Conservation (phyloP, 2,888 invertebrate species). For the Acronicta alni region DNA sequence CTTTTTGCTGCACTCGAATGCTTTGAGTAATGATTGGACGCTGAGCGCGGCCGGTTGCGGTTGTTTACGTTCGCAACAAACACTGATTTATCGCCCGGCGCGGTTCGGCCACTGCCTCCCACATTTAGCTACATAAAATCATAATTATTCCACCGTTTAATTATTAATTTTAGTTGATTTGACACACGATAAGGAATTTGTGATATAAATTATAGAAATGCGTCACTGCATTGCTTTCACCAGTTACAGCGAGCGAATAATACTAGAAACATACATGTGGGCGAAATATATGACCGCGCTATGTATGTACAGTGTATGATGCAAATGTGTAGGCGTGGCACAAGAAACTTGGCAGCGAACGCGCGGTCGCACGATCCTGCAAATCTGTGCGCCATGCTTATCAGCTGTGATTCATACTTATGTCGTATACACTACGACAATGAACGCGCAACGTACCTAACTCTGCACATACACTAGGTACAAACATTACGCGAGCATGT, state of each 20-base stretch:
- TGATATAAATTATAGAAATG: conserved; percentile 38
- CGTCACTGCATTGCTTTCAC: conserved; percentile 18
- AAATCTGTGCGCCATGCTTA: conserved; percentile 84
- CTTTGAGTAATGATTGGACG: conserved; percentile 86
- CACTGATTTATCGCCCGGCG: conserved; percentile 78
- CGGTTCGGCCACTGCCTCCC: conserved; percentile 59
- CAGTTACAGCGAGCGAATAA: conserved; percentile 34
- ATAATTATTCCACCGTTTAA: conserved; percentile 63
- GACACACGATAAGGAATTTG: conserved; percentile 54
- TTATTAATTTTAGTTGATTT: conserved; percentile 63
- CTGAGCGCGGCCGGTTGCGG: conserved; percentile 71
- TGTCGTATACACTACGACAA: conserved; percentile 66
- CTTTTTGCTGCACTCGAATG: conserved; percentile 85
- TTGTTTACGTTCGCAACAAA: conserved; percentile 83
- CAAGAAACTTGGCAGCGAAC: conserved; percentile 84
- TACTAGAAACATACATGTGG: conserved; percentile 19
- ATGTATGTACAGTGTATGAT: conserved; percentile 75
- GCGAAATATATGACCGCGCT: conserved; percentile 47
- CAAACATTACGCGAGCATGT: conserved; percentile 64
- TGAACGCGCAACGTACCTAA: conserved; percentile 52
- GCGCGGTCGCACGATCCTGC: conserved; percentile 76
- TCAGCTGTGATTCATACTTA: conserved; percentile 85
- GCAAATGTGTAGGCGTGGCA: conserved; percentile 81
- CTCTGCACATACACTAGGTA: conserved; percentile 53
- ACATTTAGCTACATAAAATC: conserved; percentile 68